Percentiles rank a stretch among this genome's conserved stretches.
Conservation (phyloP, 2,113 vertebrate genomes). For the Chaetodon auriga region DNA sequence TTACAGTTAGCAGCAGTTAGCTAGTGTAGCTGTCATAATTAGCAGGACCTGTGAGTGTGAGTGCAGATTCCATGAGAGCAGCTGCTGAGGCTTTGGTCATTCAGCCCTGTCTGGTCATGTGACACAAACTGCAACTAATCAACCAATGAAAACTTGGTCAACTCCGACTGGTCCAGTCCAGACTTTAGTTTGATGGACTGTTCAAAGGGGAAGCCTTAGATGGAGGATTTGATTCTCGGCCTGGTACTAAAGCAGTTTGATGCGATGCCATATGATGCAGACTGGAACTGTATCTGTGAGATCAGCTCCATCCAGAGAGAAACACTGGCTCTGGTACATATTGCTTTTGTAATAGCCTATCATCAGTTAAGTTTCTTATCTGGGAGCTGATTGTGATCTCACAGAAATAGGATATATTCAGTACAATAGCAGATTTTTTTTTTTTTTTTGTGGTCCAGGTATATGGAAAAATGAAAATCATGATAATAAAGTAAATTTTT, state of each 20-base stretch:
- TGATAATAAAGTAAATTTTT: constrained; percentile 30
- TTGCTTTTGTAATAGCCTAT: constrained; percentile 57
- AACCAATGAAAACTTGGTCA: too few species aligned
- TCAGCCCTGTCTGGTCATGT: too few species aligned
- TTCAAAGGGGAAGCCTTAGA: too few species aligned
- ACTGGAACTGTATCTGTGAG: constrained; percentile 41
- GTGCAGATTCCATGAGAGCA: too few species aligned
- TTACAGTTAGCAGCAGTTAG: too few species aligned
- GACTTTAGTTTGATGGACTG: too few species aligned
- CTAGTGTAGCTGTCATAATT: too few species aligned
- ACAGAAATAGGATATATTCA: constrained; percentile 47
- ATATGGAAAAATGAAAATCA: constrained; percentile 47
- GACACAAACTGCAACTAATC: too few species aligned
- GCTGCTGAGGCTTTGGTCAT: too few species aligned
- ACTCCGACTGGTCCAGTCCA: too few species aligned
- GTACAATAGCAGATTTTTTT: not conserved
- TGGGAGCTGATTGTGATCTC: constrained; percentile 54
- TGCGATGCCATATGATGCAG: constrained; percentile 22
- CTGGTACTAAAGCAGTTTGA: constrained; percentile 24
- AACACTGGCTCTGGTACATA: constrained; percentile 32
- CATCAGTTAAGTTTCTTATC: constrained; percentile 53
- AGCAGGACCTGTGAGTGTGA: too few species aligned
- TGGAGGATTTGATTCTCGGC: not conserved
- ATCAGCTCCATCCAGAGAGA: constrained; percentile 39
- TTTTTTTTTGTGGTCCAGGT: constrained; percentile 12